phyloP scores from a whole-genome alignment of 2,888 invertebrate genomes.

The Nebria brevicollis region DNA sequence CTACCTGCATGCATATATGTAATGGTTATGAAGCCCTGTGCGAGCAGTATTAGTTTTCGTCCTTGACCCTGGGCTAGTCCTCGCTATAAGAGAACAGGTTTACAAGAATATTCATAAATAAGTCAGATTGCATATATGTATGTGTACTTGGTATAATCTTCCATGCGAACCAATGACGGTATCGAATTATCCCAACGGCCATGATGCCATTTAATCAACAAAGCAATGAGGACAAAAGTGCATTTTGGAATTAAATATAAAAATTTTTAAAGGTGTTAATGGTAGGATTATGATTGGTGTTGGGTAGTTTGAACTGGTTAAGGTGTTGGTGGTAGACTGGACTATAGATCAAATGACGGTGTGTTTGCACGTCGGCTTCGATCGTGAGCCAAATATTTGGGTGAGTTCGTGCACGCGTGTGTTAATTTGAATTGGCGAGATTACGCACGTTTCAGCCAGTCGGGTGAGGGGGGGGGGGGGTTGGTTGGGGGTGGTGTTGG shows the following conservation, averaged over 20 bases:
- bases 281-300: no score
- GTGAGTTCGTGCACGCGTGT: constrained; percentile 60
- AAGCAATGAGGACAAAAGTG: background rate
- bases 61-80: constrained; percentile 44
- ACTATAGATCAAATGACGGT: background rate
- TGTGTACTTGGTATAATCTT: constrained; percentile 38
- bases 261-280: no score
- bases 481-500: constrained; percentile 57
- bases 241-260: no score
- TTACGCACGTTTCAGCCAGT: constrained; percentile 65
- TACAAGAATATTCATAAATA: constrained; percentile 44
- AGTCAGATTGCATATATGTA: constrained; percentile 21
- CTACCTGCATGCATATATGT: background rate
- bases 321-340: background rate
- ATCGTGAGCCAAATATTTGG: constrained; percentile 47
- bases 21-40: background rate
- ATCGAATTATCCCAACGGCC: constrained; percentile 2
- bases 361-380: constrained; percentile 47
- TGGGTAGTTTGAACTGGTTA: no score
- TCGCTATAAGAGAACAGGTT: constrained; percentile 23
- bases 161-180: constrained; percentile 19
- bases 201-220: background rate
- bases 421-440: constrained; percentile 72
- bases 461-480: constrained; percentile 55
- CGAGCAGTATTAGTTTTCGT: constrained; percentile 43